A percentile compares a stretch with the other conserved stretches of the same genome.
Evolutionary conservation across 1,140 invertebrate genomes (phyloP).

Genomic region (Drosophila dunni): DNA sequence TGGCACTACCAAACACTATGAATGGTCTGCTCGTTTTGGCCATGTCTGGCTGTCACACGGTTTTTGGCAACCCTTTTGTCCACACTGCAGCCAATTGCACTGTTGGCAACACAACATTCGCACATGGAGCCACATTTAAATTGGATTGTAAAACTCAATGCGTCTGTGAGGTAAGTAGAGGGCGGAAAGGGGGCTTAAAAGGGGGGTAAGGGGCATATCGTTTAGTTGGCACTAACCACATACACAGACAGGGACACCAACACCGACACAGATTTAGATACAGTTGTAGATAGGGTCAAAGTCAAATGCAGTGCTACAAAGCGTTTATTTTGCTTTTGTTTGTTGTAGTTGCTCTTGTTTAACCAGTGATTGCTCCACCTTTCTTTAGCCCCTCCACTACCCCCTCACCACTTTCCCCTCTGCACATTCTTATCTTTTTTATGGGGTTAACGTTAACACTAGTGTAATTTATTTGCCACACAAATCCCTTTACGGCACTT

Average conservation of each 20-base stretch:
- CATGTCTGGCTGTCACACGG: conserved; percentile 23
- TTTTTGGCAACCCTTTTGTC: conserved; percentile 28
- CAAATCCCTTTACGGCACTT: conserved; percentile 43
- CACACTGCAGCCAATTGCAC: conserved; percentile 84
- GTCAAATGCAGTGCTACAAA: conserved; percentile 64
- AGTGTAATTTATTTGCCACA: conserved; percentile 31
- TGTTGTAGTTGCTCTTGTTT: conserved; percentile 36
- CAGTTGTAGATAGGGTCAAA: conserved; percentile 41
- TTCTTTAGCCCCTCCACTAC: conserved; percentile 4
- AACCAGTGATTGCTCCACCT: conserved; percentile 49
- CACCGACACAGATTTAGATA: conserved; percentile 9
- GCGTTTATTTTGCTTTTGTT: conserved; percentile 32
- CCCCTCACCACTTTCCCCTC: too few species aligned
- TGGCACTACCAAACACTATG: conserved; percentile 28
- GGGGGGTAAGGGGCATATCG: conserved; percentile 6
- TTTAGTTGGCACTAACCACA: conserved; percentile 60
- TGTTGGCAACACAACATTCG: conserved; percentile 87
- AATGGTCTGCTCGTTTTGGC: conserved; percentile 7
- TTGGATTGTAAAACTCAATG: conserved; percentile 89
- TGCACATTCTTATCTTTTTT: conserved; percentile 26
- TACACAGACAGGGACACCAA: conserved; percentile 42
- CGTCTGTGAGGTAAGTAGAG: conserved; percentile 87
- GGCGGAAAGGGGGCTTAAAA: background rate
- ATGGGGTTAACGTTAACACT: conserved; percentile 50
- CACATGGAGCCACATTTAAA: conserved; percentile 88